Percentiles rank a stretch among this genome's conserved stretches.
phyloP scores from a whole-genome alignment of 1,140 invertebrate genomes.

The Portunus trituberculatus region DNA sequence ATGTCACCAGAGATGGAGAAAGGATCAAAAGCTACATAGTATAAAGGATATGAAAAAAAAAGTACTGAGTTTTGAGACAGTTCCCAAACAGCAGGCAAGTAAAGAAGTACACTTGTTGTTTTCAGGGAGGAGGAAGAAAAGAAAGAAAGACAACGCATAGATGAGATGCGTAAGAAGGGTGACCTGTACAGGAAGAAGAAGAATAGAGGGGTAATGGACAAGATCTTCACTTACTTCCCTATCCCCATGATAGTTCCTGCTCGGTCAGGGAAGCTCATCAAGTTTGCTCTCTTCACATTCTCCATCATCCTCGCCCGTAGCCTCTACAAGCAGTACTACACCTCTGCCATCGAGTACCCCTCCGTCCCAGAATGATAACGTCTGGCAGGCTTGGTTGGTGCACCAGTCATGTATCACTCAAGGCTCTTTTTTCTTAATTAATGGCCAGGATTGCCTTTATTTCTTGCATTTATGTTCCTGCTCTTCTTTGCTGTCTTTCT shows the following conservation, averaged over 20 bases:
- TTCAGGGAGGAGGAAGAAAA: slow-evolving; percentile 1
- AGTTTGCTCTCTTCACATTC: not conserved
- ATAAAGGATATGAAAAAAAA: not conserved
- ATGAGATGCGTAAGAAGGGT: not conserved
- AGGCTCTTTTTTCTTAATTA: no score
- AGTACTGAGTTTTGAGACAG: no score
- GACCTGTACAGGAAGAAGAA: not conserved
- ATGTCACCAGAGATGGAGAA: no score
- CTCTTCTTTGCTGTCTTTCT: no score
- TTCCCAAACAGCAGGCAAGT: not conserved
- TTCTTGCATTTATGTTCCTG: no score
- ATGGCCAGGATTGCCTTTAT: no score
- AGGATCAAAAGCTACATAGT: no score
- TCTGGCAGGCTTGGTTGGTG: not conserved
- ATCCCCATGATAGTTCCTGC: not conserved
- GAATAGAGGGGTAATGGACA: not conserved
- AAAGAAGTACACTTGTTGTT: not conserved
- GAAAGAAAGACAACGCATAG: slow-evolving; percentile 4
- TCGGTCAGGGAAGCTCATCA: not conserved
- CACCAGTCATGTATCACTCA: not conserved
- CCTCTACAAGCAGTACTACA: slow-evolving; percentile 44
- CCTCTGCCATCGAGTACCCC: slow-evolving; percentile 17
- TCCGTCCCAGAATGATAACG: not conserved
- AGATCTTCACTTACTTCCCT: not conserved
- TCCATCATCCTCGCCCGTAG: not conserved